Percentiles rank a stretch among this genome's conserved stretches.
phyloP scores from a whole-genome alignment of 2,888 invertebrate genomes.

The Endomychus coccineus region DNA sequence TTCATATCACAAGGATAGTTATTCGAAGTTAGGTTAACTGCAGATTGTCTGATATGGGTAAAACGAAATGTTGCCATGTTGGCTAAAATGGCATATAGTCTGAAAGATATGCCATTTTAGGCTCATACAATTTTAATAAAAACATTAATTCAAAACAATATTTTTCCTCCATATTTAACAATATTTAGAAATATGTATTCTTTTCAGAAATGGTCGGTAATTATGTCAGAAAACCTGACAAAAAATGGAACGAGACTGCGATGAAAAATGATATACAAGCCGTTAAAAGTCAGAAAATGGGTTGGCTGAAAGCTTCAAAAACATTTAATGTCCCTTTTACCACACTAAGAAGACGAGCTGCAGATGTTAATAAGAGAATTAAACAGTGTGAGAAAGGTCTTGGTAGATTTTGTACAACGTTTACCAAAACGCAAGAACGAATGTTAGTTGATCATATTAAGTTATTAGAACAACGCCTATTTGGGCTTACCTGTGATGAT shows the following conservation, averaged over 20 bases:
- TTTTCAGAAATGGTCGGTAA: constrained; percentile 10
- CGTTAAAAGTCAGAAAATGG: constrained; percentile 12
- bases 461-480: constrained; percentile 6
- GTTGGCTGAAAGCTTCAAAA: constrained; percentile 15
- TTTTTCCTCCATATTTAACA: too few species aligned
- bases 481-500: constrained; percentile 8
- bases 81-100: constrained; percentile 5
- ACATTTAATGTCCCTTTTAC: constrained; percentile 14
- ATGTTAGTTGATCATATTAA: constrained; percentile 6
- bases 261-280: constrained; percentile 15
- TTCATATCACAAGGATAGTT: too few species aligned
- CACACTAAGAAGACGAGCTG: constrained; percentile 12
- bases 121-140: too few species aligned
- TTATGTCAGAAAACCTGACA: constrained; percentile 7
- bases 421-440: constrained; percentile 6
- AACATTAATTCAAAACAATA: too few species aligned
- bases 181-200: too few species aligned
- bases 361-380: constrained; percentile 7
- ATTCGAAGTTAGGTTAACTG: too few species aligned
- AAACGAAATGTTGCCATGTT: constrained; percentile 11
- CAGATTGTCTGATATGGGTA: too few species aligned
- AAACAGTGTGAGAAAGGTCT: constrained; percentile 6
- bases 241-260: constrained; percentile 9
- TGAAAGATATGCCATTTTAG: too few species aligned
- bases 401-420: constrained; percentile 8